These are phyloP conservation scores for Rhodinocichla rosea DNA, from an alignment of 2,113 vertebrate genomes.

Conservation along the genomic window DNA sequence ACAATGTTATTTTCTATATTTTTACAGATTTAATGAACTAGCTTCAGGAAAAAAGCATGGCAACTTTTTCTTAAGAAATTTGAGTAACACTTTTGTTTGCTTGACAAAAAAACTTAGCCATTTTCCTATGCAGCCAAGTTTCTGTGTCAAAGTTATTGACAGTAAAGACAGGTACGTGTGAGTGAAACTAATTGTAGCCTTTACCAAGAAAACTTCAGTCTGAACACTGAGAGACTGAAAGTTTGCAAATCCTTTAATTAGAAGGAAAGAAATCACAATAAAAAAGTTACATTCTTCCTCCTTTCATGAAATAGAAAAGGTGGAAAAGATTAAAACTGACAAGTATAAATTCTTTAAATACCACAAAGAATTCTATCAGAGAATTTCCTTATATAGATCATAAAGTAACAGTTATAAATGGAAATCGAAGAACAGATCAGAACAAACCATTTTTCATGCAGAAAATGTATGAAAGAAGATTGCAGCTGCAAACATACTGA, in stretches of 20 bases:
- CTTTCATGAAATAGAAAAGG: slow-evolving; percentile 15
- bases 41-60: neutral
- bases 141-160: neutral
- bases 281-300: neutral
- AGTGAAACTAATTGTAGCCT: neutral
- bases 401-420: slow-evolving; percentile 5
- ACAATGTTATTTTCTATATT: neutral
- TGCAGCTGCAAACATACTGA: neutral
- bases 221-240: neutral
- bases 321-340: slow-evolving; percentile 53
- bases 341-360: slow-evolving; percentile 23
- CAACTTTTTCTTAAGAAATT: neutral
- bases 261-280: slow-evolving; percentile 22
- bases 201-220: neutral
- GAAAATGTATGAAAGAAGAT: slow-evolving; percentile 16
- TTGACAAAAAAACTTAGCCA: neutral
- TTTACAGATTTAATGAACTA: neutral
- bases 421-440: slow-evolving; percentile 27
- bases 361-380: neutral
- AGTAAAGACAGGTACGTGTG: neutral
- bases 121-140: neutral
- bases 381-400: neutral
- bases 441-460: slow-evolving; percentile 37
- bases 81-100: neutral
- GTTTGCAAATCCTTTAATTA: slow-evolving; percentile 29